These are phyloP conservation scores for Malurus cyaneus DNA, from an alignment of 2,113 vertebrate genomes.

Conservation along the genomic window DNA sequence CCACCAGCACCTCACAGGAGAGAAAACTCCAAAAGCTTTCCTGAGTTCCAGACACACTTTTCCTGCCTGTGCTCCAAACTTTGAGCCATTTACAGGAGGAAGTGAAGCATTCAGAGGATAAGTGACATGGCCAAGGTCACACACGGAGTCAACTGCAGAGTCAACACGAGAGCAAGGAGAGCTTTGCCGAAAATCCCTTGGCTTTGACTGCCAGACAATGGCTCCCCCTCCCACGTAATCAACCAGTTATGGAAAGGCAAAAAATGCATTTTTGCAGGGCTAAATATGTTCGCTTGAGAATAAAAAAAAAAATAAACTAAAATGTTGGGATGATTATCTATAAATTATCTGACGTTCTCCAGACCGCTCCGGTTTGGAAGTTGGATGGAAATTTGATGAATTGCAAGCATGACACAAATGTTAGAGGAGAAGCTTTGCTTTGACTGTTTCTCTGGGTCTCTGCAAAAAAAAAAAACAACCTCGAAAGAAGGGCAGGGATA, in stretches of 20 bases:
- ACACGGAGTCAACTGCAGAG: constrained; percentile 52
- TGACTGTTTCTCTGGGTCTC: background rate
- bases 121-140: constrained; percentile 63
- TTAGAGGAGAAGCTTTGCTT: constrained; percentile 20
- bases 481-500: background rate
- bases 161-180: constrained; percentile 51
- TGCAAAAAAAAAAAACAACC: background rate
- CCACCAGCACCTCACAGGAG: background rate
- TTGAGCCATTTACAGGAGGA: constrained; percentile 42
- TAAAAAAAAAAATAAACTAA: background rate
- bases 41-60: background rate
- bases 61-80: background rate
- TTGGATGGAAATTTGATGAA: constrained; percentile 44
- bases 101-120: constrained; percentile 36
- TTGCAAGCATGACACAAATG: constrained; percentile 28
- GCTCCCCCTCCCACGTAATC: constrained; percentile 63
- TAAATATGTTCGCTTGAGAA: constrained; percentile 47
- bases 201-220: constrained; percentile 66
- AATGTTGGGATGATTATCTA: constrained; percentile 52
- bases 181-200: constrained; percentile 51
- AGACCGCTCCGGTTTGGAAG: constrained; percentile 32
- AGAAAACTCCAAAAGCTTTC: background rate
- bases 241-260: constrained; percentile 51
- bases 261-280: constrained; percentile 46
- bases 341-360: constrained; percentile 51